Evolutionary conservation across 1,140 invertebrate species (phyloP).

Genomic region (Melitaea cinxia): DNA sequence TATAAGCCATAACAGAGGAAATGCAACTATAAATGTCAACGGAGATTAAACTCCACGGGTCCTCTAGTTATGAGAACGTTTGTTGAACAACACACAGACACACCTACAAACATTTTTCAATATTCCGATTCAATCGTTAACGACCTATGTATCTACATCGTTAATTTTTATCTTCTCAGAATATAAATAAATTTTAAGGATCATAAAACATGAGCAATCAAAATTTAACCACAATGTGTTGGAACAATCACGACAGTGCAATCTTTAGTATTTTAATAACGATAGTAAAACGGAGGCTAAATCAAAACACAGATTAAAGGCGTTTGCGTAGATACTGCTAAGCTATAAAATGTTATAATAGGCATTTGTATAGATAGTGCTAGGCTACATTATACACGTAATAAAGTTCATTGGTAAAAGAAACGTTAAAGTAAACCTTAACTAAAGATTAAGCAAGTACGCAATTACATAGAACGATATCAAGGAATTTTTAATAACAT

Average conservation of each 20-base stretch:
- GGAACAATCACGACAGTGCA: slow-evolving; percentile 44
- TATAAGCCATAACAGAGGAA: no score
- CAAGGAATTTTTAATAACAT: no score
- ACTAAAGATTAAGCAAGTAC: no score
- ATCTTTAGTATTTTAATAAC: slow-evolving; percentile 43
- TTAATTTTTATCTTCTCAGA: slow-evolving; percentile 39
- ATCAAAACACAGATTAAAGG: not conserved
- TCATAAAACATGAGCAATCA: slow-evolving; percentile 39
- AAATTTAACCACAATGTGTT: slow-evolving; percentile 28
- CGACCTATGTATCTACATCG: slow-evolving; percentile 19
- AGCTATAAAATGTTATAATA: no score
- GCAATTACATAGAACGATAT: no score
- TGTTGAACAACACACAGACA: not conserved
- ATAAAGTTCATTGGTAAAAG: no score
- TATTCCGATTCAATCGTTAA: slow-evolving; percentile 4
- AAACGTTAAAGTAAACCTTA: no score
- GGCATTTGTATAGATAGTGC: no score
- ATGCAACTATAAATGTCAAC: no score
- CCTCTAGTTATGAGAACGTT: no score
- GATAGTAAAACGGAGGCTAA: slow-evolving; percentile 29
- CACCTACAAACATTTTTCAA: not conserved
- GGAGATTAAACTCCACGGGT: no score
- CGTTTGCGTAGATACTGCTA: not conserved
- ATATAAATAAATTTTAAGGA: slow-evolving; percentile 39
- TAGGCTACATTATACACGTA: no score